Percentiles rank a stretch among this genome's conserved stretches.
These are phyloP conservation scores for Fragum sueziense DNA, from an alignment of 2,888 invertebrate genomes.

Conservation along the genomic window DNA sequence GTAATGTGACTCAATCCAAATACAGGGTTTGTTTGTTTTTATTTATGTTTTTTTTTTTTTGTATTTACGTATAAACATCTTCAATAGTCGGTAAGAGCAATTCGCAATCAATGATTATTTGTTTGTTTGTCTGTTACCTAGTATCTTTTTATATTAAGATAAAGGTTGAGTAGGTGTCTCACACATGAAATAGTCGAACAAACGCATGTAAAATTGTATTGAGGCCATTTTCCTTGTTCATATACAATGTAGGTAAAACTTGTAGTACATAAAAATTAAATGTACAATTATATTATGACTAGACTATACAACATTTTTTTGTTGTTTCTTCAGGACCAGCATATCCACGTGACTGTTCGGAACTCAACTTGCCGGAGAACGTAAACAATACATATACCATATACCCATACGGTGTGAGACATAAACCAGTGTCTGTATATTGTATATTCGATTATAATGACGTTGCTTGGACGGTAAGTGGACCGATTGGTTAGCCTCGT, in stretches of 20 bases:
- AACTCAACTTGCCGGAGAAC: neutral
- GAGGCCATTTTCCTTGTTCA: neutral
- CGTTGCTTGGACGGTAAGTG: conserved; percentile 3
- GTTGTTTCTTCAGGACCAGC: neutral
- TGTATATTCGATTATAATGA: neutral
- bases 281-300: neutral
- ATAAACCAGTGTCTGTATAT: conserved; percentile 1
- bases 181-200: too few species aligned
- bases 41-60: neutral
- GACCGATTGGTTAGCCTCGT: too few species aligned
- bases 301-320: neutral
- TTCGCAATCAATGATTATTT: too few species aligned
- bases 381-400: conserved; percentile 2
- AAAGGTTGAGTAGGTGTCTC: too few species aligned
- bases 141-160: too few species aligned
- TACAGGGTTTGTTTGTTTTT: too few species aligned
- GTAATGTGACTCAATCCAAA: too few species aligned
- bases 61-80: neutral
- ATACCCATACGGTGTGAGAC: conserved; percentile 3
- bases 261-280: neutral
- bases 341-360: neutral
- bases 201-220: too few species aligned
- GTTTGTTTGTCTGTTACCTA: too few species aligned
- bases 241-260: neutral
- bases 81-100: too few species aligned